A percentile compares a stretch with the other conserved stretches of the same genome.
Conservation (phyloP, 2,113 vertebrate species). For the Larimichthys crocea region DNA sequence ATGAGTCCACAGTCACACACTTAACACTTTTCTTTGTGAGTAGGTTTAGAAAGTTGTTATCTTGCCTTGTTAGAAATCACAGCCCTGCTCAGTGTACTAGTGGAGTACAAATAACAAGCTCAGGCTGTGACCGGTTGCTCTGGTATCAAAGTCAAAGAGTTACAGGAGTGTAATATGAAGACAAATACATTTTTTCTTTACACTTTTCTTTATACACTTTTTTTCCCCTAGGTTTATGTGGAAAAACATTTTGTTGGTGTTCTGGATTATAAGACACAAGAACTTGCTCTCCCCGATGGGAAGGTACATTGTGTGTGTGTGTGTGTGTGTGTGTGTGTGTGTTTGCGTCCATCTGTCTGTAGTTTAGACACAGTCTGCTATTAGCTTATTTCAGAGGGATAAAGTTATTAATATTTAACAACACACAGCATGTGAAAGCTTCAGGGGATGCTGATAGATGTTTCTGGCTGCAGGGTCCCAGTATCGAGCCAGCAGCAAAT, state of each 20-base stretch:
- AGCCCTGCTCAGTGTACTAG: conserved; percentile 28
- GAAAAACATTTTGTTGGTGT: conserved; percentile 86
- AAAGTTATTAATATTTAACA: conserved; percentile 58
- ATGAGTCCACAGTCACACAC: not conserved
- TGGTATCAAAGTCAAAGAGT: conserved; percentile 1
- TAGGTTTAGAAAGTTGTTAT: conserved; percentile 8
- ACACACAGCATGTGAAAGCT: conserved; percentile 27
- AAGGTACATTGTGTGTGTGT: conserved; percentile 77
- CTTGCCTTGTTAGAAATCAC: conserved; percentile 39
- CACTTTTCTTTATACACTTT: not conserved
- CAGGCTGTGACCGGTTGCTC: conserved; percentile 23
- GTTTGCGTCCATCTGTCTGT: conserved; percentile 2
- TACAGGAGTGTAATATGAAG: not conserved
- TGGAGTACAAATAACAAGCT: conserved; percentile 30
- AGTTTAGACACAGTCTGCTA: conserved; percentile 17
- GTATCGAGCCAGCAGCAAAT: conserved; percentile 35
- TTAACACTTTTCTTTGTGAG: conserved; percentile 12
- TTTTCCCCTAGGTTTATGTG: conserved; percentile 86
- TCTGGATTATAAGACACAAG: conserved; percentile 85
- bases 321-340: conserved; percentile 21
- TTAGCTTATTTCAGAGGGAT: conserved; percentile 32
- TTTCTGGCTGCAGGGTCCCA: conserved; percentile 26
- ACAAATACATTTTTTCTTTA: not conserved
- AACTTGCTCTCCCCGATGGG: conserved; percentile 83
- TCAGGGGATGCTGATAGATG: conserved; percentile 41